Evolutionary conservation across 35 echinoderm and acorn worm species (phyloP).

Genomic region (Patiria miniata): DNA sequence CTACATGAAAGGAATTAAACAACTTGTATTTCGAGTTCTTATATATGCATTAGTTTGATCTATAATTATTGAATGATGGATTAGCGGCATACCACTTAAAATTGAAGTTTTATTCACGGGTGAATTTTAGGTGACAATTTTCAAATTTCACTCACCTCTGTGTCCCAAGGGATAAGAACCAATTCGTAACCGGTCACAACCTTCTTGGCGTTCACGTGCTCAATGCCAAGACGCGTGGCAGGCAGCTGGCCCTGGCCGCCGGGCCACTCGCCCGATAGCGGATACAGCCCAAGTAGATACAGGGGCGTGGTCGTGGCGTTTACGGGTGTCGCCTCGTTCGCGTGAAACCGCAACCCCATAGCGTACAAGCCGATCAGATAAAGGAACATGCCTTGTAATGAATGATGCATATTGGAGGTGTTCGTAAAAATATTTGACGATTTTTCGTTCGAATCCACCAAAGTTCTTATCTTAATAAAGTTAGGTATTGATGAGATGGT

Average conservation of each 20-base stretch:
- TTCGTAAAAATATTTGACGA: too few relatives aligned
- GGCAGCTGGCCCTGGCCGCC: constrained; percentile 93
- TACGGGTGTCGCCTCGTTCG: background rate
- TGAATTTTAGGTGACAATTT: too few relatives aligned
- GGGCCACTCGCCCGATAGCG: constrained; percentile 83
- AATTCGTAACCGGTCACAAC: constrained; percentile 71
- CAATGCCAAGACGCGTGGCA: constrained; percentile 75
- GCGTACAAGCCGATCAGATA: background rate
- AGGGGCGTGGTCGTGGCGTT: constrained; percentile 27
- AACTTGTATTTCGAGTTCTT: too few relatives aligned
- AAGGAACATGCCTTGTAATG: background rate
- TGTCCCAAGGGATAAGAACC: constrained; percentile 55
- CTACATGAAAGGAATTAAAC: too few relatives aligned
- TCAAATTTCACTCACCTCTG: constrained; percentile 73
- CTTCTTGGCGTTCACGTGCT: constrained; percentile 60
- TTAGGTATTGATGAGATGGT: too few relatives aligned
- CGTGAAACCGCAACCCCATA: background rate
- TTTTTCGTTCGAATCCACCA: too few relatives aligned
- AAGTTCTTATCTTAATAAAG: too few relatives aligned
- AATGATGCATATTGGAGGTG: too few relatives aligned
- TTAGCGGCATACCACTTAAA: too few relatives aligned
- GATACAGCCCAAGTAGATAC: constrained; percentile 83
- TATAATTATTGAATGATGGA: too few relatives aligned
- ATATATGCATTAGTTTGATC: too few relatives aligned
- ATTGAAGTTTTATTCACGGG: too few relatives aligned